Base-by-base conservation (phyloP, 2,797 vertebrate genomes). In the Cyprinella venusta region DNA sequence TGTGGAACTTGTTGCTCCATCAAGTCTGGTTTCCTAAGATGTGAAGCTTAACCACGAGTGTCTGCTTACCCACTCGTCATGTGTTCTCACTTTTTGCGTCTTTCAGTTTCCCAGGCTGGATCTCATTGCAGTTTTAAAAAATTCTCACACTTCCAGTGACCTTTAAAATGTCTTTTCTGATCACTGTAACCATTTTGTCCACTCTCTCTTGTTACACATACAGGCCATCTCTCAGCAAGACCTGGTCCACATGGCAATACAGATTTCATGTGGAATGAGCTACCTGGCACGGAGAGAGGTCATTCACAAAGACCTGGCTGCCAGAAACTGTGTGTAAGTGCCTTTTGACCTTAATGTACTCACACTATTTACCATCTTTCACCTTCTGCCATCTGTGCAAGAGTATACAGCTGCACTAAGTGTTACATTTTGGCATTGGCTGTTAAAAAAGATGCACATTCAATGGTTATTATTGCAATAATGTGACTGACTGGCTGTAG, bases 231-330 rank as follows among this genome's bases (percentile, higher is more conserved):
- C 98, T 89, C 98, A 99, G 78, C 98, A 99, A 89, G 98, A 99
- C 90, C 90, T 99, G 90, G 98, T 99, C 9, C 97, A 98, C 84
- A 99, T 99, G 97, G 98, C 97, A 68, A 98, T 99, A 90, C 98
- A 99, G 94, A 98, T 99, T 8, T 96, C 98, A 70, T 99, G 98
- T 89, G 98, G 98, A 33, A 99, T 99, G 98, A 99, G 98, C 93
- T 99, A 99, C 88, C 93, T 99, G 92, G 95, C 98, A 82, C 94
- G 98, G 85, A 91, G 98, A 84, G 98, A 99, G 94, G 97, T 99
- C 90, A 99, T 99, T 88, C 98, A 99, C 92, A 99, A 96, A 94
- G 98, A 99, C 92, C 94, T 99, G 76, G 98, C 98, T 74, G 96
- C 98, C 88, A 96, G 98, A 93, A 99, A 99, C 92, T 99, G 98